Base-by-base conservation (phyloP, 2,113 vertebrate species). In the Herpailurus yagouaroundi region DNA sequence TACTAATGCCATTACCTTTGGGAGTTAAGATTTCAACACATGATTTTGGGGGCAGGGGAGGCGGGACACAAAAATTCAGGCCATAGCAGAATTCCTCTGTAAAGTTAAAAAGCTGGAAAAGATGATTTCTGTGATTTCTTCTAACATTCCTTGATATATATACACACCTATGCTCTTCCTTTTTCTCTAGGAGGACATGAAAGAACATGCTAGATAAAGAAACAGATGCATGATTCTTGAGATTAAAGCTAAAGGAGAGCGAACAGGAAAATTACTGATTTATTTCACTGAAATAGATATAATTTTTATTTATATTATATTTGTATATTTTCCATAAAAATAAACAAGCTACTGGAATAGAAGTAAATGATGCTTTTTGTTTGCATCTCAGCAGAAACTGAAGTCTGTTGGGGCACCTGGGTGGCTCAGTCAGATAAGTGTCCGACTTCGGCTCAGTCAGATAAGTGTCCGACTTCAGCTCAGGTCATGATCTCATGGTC, bases 341-440 rank as follows among this genome's bases (percentile, higher is more conserved):
- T 66, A 68, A 82, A 60, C 23, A 93, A 92, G 27, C 41, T 64
- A 63, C 48, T 83, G 33, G 19, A 87, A 86, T 86, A 52, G 94
- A 86, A 71, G 6, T 63, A 41, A 90, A 83, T 82, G 45, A 81
- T 50, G 38, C 5, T 81, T 85, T 96, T 93, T 94, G 64, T 94
- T 91, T 95, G 15, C 36, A 94, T 23, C 21, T 69, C 82, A 41
- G 7, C 31, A 71, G 83, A 92, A 92, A 19, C 19, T 21, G 14
- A 88, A 77, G 45, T 57, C 31, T 45, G 1, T 16, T 12, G 45
- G 45, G 45, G 45, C 45, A 45, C 45, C 45, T 45, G 45, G 45
- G 45, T 45, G 45, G 45, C 45, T 45, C 45, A 45, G 45, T 45
- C 45, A 8, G 45, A 45, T 45, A 45, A 45, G 45, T 45, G 45